Evolutionary conservation across 35 echinoderm and acorn worm genomes (phyloP).

Genomic region (Lytechinus variegatus): DNA sequence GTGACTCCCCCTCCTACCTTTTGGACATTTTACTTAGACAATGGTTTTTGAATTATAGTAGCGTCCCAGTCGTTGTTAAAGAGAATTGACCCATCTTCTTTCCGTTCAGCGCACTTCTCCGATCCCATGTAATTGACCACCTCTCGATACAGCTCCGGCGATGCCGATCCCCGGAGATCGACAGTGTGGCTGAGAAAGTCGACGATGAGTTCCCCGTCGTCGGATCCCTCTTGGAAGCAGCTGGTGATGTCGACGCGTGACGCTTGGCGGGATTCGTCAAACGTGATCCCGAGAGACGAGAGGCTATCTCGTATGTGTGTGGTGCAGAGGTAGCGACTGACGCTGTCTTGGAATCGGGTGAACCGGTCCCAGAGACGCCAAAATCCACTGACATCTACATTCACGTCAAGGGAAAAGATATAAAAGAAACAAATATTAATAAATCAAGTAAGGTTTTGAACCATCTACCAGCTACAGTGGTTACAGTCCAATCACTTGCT

Average conservation of each 20-base stretch:
- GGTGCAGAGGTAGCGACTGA: background rate
- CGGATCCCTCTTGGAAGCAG: constrained; percentile 61
- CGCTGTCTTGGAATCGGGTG: constrained; percentile 34
- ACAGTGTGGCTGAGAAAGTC: constrained; percentile 59
- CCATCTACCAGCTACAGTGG: no score
- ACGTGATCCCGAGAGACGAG: background rate
- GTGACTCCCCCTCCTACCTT: no score
- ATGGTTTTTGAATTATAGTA: constrained; percentile 39
- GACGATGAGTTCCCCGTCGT: constrained; percentile 55
- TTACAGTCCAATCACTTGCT: no score
- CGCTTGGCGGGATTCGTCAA: background rate
- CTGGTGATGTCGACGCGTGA: constrained; percentile 61
- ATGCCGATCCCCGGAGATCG: constrained; percentile 40
- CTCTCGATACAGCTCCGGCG: constrained; percentile 37
- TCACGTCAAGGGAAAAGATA: background rate
- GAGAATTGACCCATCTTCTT: constrained; percentile 32
- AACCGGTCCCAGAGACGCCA: constrained; percentile 60
- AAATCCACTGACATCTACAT: constrained; percentile 52
- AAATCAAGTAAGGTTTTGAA: no score
- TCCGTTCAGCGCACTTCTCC: constrained; percentile 37
- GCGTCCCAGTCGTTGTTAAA: constrained; percentile 51
- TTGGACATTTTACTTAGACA: background rate
- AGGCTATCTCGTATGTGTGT: constrained; percentile 36
- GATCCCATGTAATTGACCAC: constrained; percentile 53
- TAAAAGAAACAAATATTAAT: background rate